A percentile compares a stretch with the other conserved stretches of the same genome.
Conservation (phyloP, 2,113 vertebrate species). For the Chaetops frenatus region DNA sequence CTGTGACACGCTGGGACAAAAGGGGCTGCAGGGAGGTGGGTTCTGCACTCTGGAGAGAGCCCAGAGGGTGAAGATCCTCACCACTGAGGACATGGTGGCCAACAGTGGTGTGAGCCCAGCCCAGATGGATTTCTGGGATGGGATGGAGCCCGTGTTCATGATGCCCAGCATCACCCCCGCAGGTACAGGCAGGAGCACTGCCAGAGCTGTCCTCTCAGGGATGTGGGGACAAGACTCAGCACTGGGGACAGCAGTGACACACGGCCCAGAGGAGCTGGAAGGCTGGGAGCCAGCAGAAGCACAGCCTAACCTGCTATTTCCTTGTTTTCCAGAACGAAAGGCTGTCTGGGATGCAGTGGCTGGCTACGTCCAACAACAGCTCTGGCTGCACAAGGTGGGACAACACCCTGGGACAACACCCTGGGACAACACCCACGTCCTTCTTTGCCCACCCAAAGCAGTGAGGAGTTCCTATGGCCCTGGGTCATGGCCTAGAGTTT, state of each 20-base stretch:
- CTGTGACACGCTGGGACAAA: background rate
- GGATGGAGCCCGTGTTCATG: fast-evolving
- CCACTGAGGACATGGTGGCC: fast-evolving
- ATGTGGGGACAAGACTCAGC: background rate
- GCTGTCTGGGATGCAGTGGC: background rate
- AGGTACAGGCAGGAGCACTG: background rate
- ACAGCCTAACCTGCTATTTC: fast-evolving
- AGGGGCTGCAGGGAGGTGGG: background rate
- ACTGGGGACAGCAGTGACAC: background rate
- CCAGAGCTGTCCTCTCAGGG: fast-evolving
- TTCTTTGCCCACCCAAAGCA: background rate
- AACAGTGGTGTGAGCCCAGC: fast-evolving
- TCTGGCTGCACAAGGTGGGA: background rate
- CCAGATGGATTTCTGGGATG: background rate
- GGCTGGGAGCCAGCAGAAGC: background rate
- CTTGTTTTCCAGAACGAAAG: background rate
- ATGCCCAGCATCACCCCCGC: background rate
- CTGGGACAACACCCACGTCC: fast-evolving
- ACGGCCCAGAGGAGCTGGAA: background rate
- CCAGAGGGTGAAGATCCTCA: fast-evolving
- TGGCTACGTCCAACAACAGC: fast-evolving
- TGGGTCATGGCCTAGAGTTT: background rate
- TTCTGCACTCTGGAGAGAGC: background rate
- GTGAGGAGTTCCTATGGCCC: background rate
- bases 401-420: no score